Conservation (phyloP, 2,113 vertebrate genomes). For the human region DNA sequence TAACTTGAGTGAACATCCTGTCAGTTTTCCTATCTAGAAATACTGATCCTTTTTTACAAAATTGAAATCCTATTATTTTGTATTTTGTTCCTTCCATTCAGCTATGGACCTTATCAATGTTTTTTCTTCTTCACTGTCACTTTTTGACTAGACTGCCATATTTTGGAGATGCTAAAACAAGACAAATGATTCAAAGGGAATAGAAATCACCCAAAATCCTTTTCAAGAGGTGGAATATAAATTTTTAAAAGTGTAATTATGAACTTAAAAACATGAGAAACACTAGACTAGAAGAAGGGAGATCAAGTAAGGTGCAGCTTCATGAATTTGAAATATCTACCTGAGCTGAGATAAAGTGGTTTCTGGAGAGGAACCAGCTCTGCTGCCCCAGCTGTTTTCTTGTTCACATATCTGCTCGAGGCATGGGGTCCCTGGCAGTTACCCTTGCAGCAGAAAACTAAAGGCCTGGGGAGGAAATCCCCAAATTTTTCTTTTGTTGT, state of each 20-base stretch:
- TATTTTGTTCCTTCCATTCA: background rate
- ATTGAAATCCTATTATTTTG: background rate
- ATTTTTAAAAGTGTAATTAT: background rate
- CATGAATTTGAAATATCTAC: no score
- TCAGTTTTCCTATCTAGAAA: background rate
- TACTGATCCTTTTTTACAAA: background rate
- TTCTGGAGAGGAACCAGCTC: background rate
- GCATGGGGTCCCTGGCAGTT: background rate
- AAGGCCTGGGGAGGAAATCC: background rate
- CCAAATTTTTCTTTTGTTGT: background rate
- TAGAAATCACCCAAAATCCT: background rate
- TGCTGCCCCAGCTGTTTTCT: background rate
- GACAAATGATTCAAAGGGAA: background rate
- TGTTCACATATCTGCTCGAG: background rate
- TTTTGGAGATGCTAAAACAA: background rate
- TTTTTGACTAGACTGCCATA: background rate
- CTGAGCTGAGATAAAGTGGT: no score
- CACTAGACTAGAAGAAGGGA: background rate
- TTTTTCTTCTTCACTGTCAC: background rate
- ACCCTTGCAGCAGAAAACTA: background rate
- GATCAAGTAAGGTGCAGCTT: background rate
- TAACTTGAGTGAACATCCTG: background rate
- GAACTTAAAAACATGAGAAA: background rate
- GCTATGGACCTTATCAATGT: background rate
- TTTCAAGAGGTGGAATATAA: background rate